Conservation (phyloP, 35 echinoderm and acorn worm genomes). For the Stichopus chloronotus region DNA sequence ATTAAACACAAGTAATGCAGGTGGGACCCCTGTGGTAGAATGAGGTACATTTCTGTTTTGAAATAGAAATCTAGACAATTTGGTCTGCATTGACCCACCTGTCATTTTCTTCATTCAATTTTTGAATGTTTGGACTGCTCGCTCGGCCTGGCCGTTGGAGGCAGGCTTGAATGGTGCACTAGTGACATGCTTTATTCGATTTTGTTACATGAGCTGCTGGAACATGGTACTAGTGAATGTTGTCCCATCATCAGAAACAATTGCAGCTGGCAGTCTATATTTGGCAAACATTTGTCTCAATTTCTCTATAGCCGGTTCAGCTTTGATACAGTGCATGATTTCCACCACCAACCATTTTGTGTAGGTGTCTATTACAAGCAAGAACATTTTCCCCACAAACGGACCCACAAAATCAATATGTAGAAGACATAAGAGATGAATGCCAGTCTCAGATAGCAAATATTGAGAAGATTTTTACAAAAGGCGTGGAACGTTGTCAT, state of each 20-base stretch:
- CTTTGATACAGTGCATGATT: conserved; percentile 23
- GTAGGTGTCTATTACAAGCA: conserved; percentile 54
- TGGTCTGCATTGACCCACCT: conserved; percentile 58
- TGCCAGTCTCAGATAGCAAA: too few relatives aligned
- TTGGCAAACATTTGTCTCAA: conserved; percentile 22
- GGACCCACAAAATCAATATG: conserved; percentile 71
- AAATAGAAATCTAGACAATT: conserved; percentile 66
- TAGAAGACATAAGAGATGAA: conserved; percentile 28
- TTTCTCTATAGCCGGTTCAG: conserved; percentile 49
- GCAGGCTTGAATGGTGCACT: conserved; percentile 71
- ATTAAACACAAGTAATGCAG: conserved; percentile 54
- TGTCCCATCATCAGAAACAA: background rate
- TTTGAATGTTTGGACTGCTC: conserved; percentile 61
- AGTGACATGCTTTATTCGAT: conserved; percentile 53
- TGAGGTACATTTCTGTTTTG: conserved; percentile 65
- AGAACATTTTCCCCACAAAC: conserved; percentile 52
- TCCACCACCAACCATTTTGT: conserved; percentile 54
- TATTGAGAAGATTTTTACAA: too few relatives aligned
- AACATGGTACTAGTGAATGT: conserved; percentile 55
- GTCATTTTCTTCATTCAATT: conserved; percentile 32
- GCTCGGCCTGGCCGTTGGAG: conserved; percentile 72
- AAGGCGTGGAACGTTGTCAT: too few relatives aligned
- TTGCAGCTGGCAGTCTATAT: background rate
- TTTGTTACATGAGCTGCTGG: conserved; percentile 44
- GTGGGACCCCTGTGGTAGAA: conserved; percentile 62